Evolutionary conservation across 2,113 vertebrate genomes (phyloP).

Genomic region (Eolophus roseicapilla): DNA sequence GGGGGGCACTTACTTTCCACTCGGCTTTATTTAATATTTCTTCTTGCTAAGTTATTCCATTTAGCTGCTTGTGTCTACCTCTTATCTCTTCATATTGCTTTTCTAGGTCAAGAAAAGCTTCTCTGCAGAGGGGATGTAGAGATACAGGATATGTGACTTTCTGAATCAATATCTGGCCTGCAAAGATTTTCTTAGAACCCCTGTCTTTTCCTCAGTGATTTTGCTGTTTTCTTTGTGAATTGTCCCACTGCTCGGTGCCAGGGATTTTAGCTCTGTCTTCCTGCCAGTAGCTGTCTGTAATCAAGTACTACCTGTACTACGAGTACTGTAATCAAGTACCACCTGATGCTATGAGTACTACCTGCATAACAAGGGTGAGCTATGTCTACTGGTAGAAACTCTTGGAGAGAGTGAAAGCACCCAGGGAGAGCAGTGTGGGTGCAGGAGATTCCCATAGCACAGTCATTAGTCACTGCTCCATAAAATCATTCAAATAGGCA

Average conservation of each 20-base stretch:
- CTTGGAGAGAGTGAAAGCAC: background rate
- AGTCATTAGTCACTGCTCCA: background rate
- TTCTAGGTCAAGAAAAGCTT: background rate
- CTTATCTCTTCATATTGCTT: background rate
- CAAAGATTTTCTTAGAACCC: background rate
- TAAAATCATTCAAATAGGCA: background rate
- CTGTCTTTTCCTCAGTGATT: background rate
- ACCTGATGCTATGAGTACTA: background rate
- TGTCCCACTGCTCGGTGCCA: background rate
- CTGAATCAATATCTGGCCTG: background rate
- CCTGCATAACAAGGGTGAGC: background rate
- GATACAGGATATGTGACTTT: background rate
- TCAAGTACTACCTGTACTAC: background rate
- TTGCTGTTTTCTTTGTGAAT: background rate
- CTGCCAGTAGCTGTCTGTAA: background rate
- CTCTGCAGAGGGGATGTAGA: background rate
- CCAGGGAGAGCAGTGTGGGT: background rate
- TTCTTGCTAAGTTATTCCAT: background rate
- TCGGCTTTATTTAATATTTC: background rate
- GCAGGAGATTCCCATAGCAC: background rate
- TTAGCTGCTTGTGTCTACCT: background rate
- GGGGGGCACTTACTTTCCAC: background rate
- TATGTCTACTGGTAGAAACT: background rate
- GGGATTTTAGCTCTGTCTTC: background rate
- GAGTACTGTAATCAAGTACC: background rate